A percentile compares a stretch with the other conserved stretches of the same genome.
phyloP scores from a whole-genome alignment of 2,113 vertebrate genomes.

The Andinoacara biseriatus region DNA sequence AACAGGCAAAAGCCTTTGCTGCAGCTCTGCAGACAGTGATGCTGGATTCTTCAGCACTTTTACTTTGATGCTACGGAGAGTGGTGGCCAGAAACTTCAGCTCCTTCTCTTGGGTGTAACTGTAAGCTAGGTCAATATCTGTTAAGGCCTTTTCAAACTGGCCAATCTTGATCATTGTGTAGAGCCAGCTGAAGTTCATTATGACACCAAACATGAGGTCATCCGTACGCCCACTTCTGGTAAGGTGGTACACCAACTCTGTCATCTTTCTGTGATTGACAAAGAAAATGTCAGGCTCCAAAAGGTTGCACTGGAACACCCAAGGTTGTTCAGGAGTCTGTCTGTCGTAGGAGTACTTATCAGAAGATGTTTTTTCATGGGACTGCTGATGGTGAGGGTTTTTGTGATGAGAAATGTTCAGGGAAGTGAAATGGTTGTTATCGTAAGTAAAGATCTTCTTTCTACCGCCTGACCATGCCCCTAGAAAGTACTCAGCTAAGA shows the following conservation, averaged over 20 bases:
- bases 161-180: constrained; percentile 99
- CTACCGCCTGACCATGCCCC: constrained; percentile 95
- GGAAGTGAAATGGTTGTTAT: constrained; percentile 87
- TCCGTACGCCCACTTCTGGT: constrained; percentile 92
- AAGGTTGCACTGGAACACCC: constrained; percentile 98
- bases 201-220: constrained; percentile 94
- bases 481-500: constrained; percentile 96
- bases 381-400: constrained; percentile 83
- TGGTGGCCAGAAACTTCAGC: constrained; percentile 93
- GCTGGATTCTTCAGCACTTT: constrained; percentile 92
- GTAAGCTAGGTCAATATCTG: constrained; percentile 94
- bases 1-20: constrained; percentile 95
- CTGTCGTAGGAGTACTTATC: constrained; percentile 94
- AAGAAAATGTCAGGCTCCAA: constrained; percentile 98
- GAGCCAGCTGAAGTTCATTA: constrained; percentile 99
- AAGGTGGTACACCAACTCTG: constrained; percentile 92
- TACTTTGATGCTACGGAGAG: constrained; percentile 89
- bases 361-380: constrained; percentile 86
- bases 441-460: constrained; percentile 90
- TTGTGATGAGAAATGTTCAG: constrained; percentile 84
- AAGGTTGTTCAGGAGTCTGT: constrained; percentile 95
- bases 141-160: constrained; percentile 93
- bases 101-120: constrained; percentile 95
- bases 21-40: constrained; percentile 94
- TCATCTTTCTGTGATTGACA: constrained; percentile 98